Evolutionary conservation across 2,797 vertebrate species (phyloP), one percentile per base, ranked within the genome.

Genomic region (Huso huso): DNA sequence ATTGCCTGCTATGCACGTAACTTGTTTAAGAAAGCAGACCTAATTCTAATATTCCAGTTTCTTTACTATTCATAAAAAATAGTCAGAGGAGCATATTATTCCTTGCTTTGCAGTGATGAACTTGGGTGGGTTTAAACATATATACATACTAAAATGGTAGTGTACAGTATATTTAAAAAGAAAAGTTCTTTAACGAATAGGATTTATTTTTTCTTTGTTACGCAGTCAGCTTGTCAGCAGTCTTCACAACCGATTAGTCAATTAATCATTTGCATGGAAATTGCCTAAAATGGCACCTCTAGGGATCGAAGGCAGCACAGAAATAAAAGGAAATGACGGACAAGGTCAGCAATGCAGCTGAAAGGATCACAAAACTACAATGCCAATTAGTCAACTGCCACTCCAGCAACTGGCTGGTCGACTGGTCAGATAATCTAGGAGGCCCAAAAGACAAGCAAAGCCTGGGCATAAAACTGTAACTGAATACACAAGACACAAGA

Each of bases 241-340:
- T 48, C 61, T 48, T 37, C 61, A 62, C 18, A 18, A 48, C 6
- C 48, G 4, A 62, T 62, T 62, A 15, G 18, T 18, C 18, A 62
- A 62, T 48, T 48, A 62, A 62, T 23, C 61, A 62, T 7, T 23
- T 62, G 23, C 61, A 2, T 62, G 18, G 18, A 62, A 62, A 13
- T 6, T 62, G 48, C 61, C 61, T 62, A 62, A 62, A 62, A 48
- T 11, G 48, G 18, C 61, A 62, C 61, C 4, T 48, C 61, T 62
- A 9, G 61, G 61, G 10, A 48, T 1, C 23, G 18, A 61, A 23
- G 23, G 61, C 48, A 62, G 18, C 18, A 37, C n/a, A 62, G 48
- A 62, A 62, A 23, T 62, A 62, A 62, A 62, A 23, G 13, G 13
- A 23, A 3, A 62, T 62, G 18, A 37, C 11, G 61, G 13, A 62